Evolutionary conservation across 2,113 vertebrate genomes (phyloP).

Genomic region (Microtus pennsylvanicus): DNA sequence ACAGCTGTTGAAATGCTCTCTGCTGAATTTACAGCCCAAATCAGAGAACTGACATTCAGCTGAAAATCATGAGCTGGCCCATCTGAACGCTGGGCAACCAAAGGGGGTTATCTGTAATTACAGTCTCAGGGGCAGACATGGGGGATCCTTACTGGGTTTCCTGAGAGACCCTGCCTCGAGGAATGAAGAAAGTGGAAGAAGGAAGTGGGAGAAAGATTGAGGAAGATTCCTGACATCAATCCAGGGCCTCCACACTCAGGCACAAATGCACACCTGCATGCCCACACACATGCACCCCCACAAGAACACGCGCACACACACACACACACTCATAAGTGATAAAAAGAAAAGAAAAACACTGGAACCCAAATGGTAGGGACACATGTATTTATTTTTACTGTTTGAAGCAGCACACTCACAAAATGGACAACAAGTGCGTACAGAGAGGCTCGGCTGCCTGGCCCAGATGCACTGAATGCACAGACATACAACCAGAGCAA

Average conservation of each 20-base stretch:
- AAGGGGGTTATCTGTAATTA: background rate
- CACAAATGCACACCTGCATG: background rate
- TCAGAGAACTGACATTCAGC: conserved; percentile 6
- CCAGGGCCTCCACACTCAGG: background rate
- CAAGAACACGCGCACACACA: background rate
- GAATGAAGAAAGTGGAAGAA: background rate
- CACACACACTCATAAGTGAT: too few species aligned
- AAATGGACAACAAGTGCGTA: conserved; percentile 44
- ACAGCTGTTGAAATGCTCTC: conserved; percentile 61
- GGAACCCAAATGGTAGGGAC: background rate
- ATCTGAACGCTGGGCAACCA: too few species aligned
- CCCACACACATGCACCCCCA: background rate
- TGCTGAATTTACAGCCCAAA: conserved; percentile 53
- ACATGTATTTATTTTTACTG: conserved; percentile 64
- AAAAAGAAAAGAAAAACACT: background rate
- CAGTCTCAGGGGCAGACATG: background rate
- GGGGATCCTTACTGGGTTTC: background rate
- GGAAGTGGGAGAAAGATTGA: background rate
- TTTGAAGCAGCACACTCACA: conserved; percentile 9
- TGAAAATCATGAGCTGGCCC: conserved; percentile 8
- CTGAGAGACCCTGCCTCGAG: background rate
- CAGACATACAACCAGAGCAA: too few species aligned
- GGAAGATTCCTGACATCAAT: background rate
- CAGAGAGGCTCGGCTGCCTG: background rate
- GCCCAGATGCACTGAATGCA: too few species aligned